A percentile compares a stretch with the other conserved stretches of the same genome.
Evolutionary conservation across 2,113 vertebrate species (phyloP).

Genomic region (Cyanoramphus novaezelandiae): DNA sequence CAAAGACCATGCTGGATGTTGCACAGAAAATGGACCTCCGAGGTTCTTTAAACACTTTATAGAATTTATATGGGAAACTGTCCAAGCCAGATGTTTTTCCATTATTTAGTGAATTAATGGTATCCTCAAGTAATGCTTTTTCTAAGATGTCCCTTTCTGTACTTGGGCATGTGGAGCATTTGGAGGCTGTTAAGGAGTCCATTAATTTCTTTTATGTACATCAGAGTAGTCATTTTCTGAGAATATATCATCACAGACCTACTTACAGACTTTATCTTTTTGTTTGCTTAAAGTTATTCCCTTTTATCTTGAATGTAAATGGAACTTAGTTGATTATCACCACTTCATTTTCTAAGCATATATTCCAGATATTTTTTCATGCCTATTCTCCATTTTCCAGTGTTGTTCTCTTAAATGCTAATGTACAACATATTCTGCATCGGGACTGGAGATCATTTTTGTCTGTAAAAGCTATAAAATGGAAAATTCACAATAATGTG

Average conservation of each 20-base stretch:
- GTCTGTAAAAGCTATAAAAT: neutral
- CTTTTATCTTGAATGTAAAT: neutral
- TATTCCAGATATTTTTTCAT: neutral
- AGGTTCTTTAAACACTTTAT: neutral
- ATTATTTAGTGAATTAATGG: neutral
- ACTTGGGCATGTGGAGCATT: neutral
- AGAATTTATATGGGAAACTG: neutral
- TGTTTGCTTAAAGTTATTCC: neutral
- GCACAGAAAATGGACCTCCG: neutral
- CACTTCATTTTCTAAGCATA: neutral
- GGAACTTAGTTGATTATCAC: neutral
- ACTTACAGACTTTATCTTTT: neutral
- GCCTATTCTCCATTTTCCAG: neutral
- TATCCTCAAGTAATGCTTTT: neutral
- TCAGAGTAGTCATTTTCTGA: neutral
- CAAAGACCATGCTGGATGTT: neutral
- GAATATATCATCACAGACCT: neutral
- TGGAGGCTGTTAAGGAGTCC: neutral
- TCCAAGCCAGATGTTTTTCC: neutral
- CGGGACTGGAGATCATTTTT: neutral
- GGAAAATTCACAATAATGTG: neutral
- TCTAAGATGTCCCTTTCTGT: neutral
- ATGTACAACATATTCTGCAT: neutral
- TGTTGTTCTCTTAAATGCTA: neutral
- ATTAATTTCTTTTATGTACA: neutral